A percentile compares a stretch with the other conserved stretches of the same genome.
Conservation (phyloP, 2,888 invertebrate genomes). For the Cephus nigrinus region DNA sequence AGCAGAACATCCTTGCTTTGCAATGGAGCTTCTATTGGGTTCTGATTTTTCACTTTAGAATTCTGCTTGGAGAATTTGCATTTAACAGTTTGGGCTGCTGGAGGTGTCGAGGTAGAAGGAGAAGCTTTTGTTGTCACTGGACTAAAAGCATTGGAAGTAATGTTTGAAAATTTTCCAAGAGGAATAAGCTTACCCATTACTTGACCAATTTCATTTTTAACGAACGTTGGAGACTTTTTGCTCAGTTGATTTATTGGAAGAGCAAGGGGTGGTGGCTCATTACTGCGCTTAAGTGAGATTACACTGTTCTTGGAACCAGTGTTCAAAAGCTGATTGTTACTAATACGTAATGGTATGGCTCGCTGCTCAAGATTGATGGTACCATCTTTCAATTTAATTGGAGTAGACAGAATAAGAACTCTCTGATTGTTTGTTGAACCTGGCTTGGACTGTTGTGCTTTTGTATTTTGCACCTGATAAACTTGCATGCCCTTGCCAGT, state of each 20-base stretch:
- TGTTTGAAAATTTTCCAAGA: conserved; percentile 16
- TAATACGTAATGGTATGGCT: conserved; percentile 18
- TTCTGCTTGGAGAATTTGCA: neutral
- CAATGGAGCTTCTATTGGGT: neutral
- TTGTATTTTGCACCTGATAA: conserved; percentile 8
- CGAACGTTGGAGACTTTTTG: conserved; percentile 15
- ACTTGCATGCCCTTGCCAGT: conserved; percentile 7
- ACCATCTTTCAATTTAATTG: conserved; percentile 18
- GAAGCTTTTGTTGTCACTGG: neutral
- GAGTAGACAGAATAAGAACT: conserved; percentile 19
- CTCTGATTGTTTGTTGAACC: conserved; percentile 9
- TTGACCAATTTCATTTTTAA: conserved; percentile 22
- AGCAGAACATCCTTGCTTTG: neutral
- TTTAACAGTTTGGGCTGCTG: neutral
- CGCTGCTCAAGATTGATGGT: conserved; percentile 18
- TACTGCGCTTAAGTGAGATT: conserved; percentile 15
- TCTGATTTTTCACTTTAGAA: neutral
- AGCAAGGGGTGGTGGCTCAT: conserved; percentile 16
- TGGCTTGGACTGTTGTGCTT: conserved; percentile 6
- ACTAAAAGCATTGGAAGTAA: conserved; percentile 8
- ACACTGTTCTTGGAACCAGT: conserved; percentile 10
- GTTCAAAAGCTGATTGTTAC: conserved; percentile 14
- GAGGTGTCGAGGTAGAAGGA: neutral
- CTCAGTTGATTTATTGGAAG: conserved; percentile 17
- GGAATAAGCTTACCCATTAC: conserved; percentile 20